Evolutionary conservation across 2,888 invertebrate genomes (phyloP), one percentile per base, ranked within the genome.

Genomic region (Antheraea yamamai): DNA sequence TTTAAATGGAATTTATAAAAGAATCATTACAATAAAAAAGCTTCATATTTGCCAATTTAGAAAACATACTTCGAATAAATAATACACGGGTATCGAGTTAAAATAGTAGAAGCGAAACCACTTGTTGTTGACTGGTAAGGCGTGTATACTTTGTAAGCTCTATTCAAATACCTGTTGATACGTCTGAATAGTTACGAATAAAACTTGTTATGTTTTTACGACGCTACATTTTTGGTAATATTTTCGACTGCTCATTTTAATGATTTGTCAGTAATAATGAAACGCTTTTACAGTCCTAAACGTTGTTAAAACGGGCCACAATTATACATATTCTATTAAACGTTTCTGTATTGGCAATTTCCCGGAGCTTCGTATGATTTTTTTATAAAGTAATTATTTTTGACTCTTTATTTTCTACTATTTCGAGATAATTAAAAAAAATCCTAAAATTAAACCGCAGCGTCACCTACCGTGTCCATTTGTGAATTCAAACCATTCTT

Each of bases 121-220:
- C 68, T 39, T 68, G 68, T 68, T 68, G 68, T 39, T 18, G 68
- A 0, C 68, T 68, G 0, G 35, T 35, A 39, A 26, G 18, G 20
- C 20, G n/a, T 35, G 20, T 20, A 68, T 68, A 39, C 20, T 39
- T 18, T 26, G 23, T 64, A 64, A 66, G 68, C 68, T 68, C 20
- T 39, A 20, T 20, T 39, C 39, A 39, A 68, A 68, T 68, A 7
- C 68, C 68, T 68, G 68, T 68, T 68, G 68, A 68, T 68, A 68
- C 39, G 68, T 35, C 68, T 23, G 23, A 26, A 26, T 14, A 64
- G 26, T 4, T 64, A 14, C 64, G 26, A 14, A 8, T 12, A 64
- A 64, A 12, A 10, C 12, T 26, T 26, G 14, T 64, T 26, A 12
- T 8, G 23, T 64, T 64, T 61, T 23, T 14, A 14, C 14, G 26